Base-by-base conservation (phyloP, 2,113 vertebrate species). In the Myotis yumanensis region DNA sequence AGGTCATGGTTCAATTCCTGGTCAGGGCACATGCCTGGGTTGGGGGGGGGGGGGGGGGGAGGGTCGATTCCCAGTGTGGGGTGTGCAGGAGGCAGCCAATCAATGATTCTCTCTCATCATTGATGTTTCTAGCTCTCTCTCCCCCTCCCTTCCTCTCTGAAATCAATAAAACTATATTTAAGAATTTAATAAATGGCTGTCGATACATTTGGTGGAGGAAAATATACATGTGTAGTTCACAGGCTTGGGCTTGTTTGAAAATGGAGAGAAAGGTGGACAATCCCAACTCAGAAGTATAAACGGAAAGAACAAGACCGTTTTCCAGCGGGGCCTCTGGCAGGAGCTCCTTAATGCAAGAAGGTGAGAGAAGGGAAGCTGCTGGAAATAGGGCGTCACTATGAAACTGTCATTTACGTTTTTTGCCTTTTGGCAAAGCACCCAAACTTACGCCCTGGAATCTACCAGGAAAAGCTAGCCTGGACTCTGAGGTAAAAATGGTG, bases 401-500 rank as follows among this genome's bases (percentile, higher is more conserved):
- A 79, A 62, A 68, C 54, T 40, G 37, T 87, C 68, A 32, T 48
- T 91, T 51, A 73, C 3, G 59, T 2, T 40, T 89, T 57, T 35
- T 83, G 69, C 72, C 20, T 93, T 84, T 93, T 68, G 73, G 43
- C 85, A 91, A 88, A 86, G 40, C 37, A 71, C 11, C 22, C 25
- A 72, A 80, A 84, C 23, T 48, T 40, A 75, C 7, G 84, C 68
- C 81, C 75, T 35, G 32, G 16, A 43, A 35, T 35, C 23, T 11
- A 48, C 46, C 22, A 10, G 23, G 30, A 87, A 54, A 72, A 86
- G 22, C 46, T 72, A 30, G 66, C n/a, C 54, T 75, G 16, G 68
- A 73, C 32, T 37, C 93, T 15, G 40, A 62, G 0, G 23, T 18
- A 51, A 80, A 62, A 32, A 79, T 1, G 4, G 17, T 5, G 48